Conservation (phyloP, 2,797 vertebrate genomes). For the Sebastiscus tertius region DNA sequence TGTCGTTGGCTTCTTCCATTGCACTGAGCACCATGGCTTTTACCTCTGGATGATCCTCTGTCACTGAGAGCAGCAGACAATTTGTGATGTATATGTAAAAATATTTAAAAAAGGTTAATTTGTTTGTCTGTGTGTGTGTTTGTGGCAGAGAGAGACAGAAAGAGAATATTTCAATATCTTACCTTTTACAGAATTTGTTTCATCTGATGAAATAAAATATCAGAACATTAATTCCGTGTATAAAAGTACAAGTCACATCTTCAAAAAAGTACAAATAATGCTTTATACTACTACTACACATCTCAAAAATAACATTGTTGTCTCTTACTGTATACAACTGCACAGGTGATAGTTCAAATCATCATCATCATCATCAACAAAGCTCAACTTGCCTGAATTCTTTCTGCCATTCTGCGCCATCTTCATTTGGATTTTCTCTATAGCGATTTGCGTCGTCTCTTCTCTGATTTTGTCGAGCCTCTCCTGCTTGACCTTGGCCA, state of each 20-base stretch:
- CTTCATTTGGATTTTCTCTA: slow-evolving; percentile 77
- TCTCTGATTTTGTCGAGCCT: slow-evolving; percentile 68
- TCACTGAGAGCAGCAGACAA: slow-evolving; percentile 68
- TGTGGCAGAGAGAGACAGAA: not conserved
- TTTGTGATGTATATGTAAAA: not conserved
- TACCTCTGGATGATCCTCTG: slow-evolving; percentile 87
- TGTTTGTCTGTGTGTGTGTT: not conserved
- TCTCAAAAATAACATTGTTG: not conserved
- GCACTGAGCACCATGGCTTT: slow-evolving; percentile 78
- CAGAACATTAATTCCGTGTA: not conserved
- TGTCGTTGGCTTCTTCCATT: slow-evolving; percentile 67
- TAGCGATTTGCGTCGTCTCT: slow-evolving; percentile 77
- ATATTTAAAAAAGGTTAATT: not conserved
- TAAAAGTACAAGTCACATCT: not conserved
- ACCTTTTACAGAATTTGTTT: slow-evolving; percentile 27
- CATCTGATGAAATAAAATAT: slow-evolving; percentile 30
- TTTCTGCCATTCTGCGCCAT: slow-evolving; percentile 55
- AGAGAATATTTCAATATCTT: slow-evolving; percentile 1
- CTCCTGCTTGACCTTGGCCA: slow-evolving; percentile 72
- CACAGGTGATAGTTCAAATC: not conserved
- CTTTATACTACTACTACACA: not conserved
- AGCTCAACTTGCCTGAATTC: slow-evolving; percentile 50
- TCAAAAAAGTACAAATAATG: not conserved
- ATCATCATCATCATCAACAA: not conserved
- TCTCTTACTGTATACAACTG: not conserved